Conservation (phyloP, 2,113 vertebrate genomes). For the Pipra filicauda region DNA sequence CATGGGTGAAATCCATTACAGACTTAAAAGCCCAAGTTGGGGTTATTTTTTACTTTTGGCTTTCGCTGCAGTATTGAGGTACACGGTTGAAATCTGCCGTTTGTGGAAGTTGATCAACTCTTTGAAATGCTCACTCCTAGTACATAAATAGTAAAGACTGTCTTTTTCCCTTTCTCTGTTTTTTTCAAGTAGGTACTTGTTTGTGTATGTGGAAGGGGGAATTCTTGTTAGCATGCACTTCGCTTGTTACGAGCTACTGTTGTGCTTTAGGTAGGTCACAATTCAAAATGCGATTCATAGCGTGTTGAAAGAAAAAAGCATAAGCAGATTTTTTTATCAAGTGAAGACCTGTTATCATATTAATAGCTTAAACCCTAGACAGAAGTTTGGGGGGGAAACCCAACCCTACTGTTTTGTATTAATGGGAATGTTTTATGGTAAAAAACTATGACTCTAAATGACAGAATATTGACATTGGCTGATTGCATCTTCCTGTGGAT, state of each 20-base stretch:
- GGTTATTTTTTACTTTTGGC: not conserved
- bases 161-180: no score
- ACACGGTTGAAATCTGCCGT: not conserved
- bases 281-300: not conserved
- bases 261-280: slow-evolving; percentile 33
- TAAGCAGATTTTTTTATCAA: not conserved
- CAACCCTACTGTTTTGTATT: not conserved
- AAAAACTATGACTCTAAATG: not conserved
- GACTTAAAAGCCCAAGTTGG: not conserved
- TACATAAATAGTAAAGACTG: not conserved
- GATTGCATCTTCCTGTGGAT: not conserved
- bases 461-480: not conserved
- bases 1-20: not conserved
- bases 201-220: not conserved
- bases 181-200: not conserved
- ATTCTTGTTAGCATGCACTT: not conserved
- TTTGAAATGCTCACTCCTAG: not conserved
- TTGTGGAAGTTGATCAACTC: slow-evolving; percentile 29
- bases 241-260: not conserved
- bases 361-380: not conserved
- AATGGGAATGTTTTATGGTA: not conserved
- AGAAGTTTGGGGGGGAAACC: not conserved
- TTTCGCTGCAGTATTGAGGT: not conserved
- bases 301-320: not conserved
- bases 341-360: not conserved